phyloP scores from a whole-genome alignment of 2,113 vertebrate species.

The Aythya baeri region DNA sequence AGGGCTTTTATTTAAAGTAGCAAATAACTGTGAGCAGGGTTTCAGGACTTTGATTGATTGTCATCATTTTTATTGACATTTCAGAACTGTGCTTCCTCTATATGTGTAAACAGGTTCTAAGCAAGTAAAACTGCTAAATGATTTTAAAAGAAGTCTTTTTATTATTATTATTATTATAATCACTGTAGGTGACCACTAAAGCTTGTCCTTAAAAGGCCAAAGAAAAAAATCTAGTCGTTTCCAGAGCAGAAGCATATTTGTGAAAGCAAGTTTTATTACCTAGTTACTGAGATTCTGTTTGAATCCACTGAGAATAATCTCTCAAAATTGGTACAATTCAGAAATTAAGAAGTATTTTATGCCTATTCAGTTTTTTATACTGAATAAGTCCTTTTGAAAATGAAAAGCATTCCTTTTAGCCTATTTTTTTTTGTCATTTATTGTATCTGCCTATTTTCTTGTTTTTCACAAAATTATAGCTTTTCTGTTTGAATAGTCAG shows the following conservation, averaged over 20 bases:
- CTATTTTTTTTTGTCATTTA: background rate
- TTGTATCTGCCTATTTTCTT: background rate
- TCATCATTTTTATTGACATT: background rate
- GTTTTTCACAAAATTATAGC: background rate
- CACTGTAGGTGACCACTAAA: background rate
- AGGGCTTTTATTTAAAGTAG: constrained; percentile 18
- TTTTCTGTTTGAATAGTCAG: background rate
- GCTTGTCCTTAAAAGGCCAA: background rate
- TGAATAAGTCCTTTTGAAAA: no score
- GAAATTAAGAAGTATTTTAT: background rate
- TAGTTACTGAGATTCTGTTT: background rate
- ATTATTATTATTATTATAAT: background rate
- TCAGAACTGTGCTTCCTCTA: background rate
- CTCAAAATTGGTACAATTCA: background rate
- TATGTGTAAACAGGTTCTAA: background rate
- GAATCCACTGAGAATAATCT: background rate
- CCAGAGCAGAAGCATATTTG: background rate
- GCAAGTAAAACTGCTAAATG: background rate
- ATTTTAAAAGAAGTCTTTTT: background rate
- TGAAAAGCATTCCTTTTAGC: background rate
- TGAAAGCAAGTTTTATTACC: background rate
- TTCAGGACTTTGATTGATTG: background rate
- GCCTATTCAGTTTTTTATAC: background rate
- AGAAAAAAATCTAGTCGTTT: background rate
- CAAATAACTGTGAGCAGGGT: background rate